A percentile compares a stretch with the other conserved stretches of the same genome.
These are phyloP conservation scores for Smithornis capensis DNA, from an alignment of 2,113 vertebrate species.

Conservation along the genomic window DNA sequence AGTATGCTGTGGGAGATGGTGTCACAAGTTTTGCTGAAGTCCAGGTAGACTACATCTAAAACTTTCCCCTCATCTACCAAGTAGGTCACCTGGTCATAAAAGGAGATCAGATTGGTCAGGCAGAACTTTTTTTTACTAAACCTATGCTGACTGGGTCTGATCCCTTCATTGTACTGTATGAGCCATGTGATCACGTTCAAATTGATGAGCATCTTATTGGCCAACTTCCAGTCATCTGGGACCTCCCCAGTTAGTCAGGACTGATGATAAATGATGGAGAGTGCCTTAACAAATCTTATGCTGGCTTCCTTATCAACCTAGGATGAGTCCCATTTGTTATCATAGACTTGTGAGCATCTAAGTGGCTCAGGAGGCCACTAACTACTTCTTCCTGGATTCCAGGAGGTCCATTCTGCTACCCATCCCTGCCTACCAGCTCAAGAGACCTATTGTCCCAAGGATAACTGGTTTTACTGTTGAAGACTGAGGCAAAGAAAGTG, in stretches of 20 bases:
- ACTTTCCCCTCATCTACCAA: neutral
- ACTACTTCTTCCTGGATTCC: neutral
- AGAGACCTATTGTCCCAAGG: neutral
- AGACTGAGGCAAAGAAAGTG: neutral
- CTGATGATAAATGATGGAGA: neutral
- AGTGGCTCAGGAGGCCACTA: neutral
- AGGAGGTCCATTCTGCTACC: neutral
- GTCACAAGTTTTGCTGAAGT: neutral
- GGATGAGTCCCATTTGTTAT: neutral
- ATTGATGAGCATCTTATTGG: no score
- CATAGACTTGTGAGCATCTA: neutral
- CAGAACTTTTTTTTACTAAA: neutral
- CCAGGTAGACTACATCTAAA: neutral
- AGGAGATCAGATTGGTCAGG: neutral
- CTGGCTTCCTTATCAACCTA: neutral
- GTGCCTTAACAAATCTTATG: neutral
- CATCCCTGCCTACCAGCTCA: no score
- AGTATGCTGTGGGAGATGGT: no score
- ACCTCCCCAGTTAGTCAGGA: neutral
- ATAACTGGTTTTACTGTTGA: neutral
- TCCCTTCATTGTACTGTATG: neutral
- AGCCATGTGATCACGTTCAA: accelerated
- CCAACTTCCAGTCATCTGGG: neutral
- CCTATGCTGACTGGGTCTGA: neutral
- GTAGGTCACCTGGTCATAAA: neutral